phyloP scores from a whole-genome alignment of 2,888 invertebrate genomes.

The Cremastinae sp. region DNA sequence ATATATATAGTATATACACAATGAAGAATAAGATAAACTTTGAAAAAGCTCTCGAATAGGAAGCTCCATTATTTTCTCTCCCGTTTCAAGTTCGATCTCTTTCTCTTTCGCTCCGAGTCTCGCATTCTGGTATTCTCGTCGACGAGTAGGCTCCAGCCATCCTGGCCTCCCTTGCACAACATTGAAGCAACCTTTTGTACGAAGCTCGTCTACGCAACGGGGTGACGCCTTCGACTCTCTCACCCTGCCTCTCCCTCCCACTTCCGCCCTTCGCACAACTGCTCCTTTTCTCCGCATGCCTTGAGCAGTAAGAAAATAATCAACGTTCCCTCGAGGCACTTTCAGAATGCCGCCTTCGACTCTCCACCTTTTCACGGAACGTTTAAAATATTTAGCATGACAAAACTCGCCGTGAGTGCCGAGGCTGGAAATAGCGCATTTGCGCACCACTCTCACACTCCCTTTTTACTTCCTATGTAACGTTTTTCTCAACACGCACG shows the following conservation, averaged over 20 bases:
- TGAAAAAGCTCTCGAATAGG: conserved; percentile 37
- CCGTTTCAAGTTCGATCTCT: conserved; percentile 33
- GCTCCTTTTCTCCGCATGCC: conserved; percentile 20
- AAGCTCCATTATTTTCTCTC: conserved; percentile 26
- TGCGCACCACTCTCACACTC: conserved; percentile 2
- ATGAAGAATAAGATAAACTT: conserved; percentile 3
- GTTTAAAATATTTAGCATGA: conserved; percentile 54
- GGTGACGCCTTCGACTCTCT: conserved; percentile 7
- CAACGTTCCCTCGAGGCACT: conserved; percentile 54
- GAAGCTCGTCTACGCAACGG: conserved; percentile 31
- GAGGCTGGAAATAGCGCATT: conserved; percentile 15
- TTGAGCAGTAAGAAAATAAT: conserved; percentile 58
- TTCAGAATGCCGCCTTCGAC: conserved; percentile 29
- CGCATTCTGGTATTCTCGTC: too few species aligned
- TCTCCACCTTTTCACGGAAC: conserved; percentile 16
- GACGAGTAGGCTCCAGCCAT: conserved; percentile 21
- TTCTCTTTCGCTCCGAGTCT: neutral
- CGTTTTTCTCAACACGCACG: conserved; percentile 1
- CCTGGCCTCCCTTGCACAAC: conserved; percentile 41
- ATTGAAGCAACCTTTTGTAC: conserved; percentile 41
- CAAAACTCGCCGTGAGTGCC: conserved; percentile 23
- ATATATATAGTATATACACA: conserved; percentile 23
- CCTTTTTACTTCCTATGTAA: neutral
- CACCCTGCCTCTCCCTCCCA: neutral
- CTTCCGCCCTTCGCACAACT: neutral